These are phyloP conservation scores for Merodon equestris DNA, from an alignment of 2,888 invertebrate genomes.

Conservation along the genomic window DNA sequence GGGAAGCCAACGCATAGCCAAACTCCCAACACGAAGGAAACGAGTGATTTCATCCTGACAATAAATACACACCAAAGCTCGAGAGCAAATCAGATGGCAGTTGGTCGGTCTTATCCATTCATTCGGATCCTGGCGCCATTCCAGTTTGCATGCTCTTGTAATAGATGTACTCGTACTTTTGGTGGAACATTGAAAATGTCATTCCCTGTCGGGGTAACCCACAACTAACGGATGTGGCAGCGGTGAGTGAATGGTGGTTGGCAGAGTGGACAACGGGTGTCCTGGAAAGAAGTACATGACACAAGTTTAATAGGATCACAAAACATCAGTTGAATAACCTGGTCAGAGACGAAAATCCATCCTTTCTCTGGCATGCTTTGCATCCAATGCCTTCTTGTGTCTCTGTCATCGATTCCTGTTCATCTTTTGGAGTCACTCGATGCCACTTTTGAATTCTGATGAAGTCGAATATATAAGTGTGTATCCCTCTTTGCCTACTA, in stretches of 20 bases:
- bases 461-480: too few species aligned
- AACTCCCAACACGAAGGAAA: background rate
- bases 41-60: conserved; percentile 29
- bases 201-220: background rate
- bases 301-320: conserved; percentile 56
- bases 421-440: too few species aligned
- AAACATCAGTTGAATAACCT: conserved; percentile 58
- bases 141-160: conserved; percentile 20
- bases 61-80: background rate
- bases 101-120: too few species aligned
- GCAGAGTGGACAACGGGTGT: too few species aligned
- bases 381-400: too few species aligned
- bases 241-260: conserved; percentile 13
- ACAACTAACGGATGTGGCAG: background rate
- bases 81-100: too few species aligned
- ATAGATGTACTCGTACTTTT: conserved; percentile 40
- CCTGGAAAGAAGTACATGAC: conserved; percentile 32
- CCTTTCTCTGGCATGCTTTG: background rate
- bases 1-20: background rate
- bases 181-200: conserved; percentile 6
- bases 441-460: too few species aligned
- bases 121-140: background rate
- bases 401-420: too few species aligned
- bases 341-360: conserved; percentile 35
- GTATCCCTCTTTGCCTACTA: too few species aligned